Percentiles rank a stretch among this genome's conserved stretches.
Conservation (phyloP, 2,888 invertebrate genomes). For the Idaea straminata region DNA sequence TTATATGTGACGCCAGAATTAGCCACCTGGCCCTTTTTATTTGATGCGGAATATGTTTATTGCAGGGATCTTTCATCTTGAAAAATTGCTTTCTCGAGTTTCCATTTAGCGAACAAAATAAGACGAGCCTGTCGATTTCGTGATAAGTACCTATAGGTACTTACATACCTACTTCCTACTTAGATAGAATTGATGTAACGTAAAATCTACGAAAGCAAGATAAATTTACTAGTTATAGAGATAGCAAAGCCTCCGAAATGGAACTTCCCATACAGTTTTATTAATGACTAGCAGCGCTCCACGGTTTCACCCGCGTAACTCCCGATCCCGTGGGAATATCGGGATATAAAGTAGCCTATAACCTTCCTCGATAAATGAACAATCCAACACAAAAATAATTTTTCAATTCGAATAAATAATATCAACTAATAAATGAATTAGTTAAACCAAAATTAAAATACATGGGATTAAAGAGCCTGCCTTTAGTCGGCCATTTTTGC, state of each 20-base stretch:
- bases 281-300: too few species aligned
- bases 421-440: too few species aligned
- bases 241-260: neutral
- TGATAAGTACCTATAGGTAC: neutral
- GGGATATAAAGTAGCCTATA: too few species aligned
- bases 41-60: slow-evolving; percentile 11
- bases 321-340: too few species aligned
- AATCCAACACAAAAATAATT: too few species aligned
- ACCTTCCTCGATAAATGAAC: too few species aligned
- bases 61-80: slow-evolving; percentile 13
- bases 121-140: slow-evolving; percentile 14
- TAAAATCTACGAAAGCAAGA: neutral
- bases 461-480: too few species aligned
- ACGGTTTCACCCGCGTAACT: too few species aligned
- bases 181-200: slow-evolving; percentile 9
- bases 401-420: too few species aligned
- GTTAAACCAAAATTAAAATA: too few species aligned
- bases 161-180: neutral
- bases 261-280: neutral
- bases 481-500: too few species aligned
- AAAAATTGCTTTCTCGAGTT: slow-evolving; percentile 13
- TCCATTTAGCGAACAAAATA: slow-evolving; percentile 15
- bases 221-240: neutral
- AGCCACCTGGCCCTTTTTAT: slow-evolving; percentile 1
- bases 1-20: neutral